Evolutionary conservation across 2,797 vertebrate species (phyloP).

Genomic region (Fratercula arctica): DNA sequence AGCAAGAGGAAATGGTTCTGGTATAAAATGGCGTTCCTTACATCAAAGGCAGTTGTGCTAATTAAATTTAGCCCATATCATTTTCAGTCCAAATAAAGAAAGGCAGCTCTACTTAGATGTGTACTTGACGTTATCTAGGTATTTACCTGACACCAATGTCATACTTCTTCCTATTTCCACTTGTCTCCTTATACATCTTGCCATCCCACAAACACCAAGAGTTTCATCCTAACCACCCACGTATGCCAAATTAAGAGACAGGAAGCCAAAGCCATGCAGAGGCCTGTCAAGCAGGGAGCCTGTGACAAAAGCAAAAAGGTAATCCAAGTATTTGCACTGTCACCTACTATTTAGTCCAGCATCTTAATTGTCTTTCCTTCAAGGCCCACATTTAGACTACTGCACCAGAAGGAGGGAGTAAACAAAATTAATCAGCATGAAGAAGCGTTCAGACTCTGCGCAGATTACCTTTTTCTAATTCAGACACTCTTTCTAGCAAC

Average conservation of each 20-base stretch:
- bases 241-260: background rate
- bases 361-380: background rate
- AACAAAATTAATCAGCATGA: background rate
- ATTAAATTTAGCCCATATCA: background rate
- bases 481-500: constrained; percentile 90
- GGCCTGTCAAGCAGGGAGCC: background rate
- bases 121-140: background rate
- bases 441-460: fast-evolving
- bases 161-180: background rate
- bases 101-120: background rate
- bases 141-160: background rate
- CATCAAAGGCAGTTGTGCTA: background rate
- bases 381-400: background rate
- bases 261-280: background rate
- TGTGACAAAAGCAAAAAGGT: background rate
- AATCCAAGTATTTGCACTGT: background rate
- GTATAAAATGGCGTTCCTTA: background rate
- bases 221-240: constrained; percentile 22
- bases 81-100: background rate
- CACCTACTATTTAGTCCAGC: background rate
- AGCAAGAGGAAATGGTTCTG: background rate
- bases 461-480: constrained; percentile 90
- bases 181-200: background rate
- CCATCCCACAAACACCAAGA: background rate
- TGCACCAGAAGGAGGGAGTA: background rate